Percentiles rank a stretch among this genome's conserved stretches.
phyloP scores from a whole-genome alignment of 2,797 vertebrate genomes.

The Uromys caudimaculatus region DNA sequence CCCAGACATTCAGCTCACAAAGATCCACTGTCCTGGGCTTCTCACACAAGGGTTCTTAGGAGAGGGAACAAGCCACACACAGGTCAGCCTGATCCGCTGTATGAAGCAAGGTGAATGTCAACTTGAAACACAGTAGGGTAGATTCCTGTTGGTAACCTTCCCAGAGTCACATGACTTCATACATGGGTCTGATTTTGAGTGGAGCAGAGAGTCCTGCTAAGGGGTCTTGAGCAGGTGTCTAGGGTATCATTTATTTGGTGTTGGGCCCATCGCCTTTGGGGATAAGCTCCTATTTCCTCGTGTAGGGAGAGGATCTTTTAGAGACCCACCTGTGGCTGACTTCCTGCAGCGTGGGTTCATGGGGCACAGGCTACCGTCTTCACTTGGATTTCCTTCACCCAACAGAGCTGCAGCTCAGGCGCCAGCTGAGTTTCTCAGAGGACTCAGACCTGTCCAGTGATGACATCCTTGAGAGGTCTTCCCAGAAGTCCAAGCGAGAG shows the following conservation, averaged over 20 bases:
- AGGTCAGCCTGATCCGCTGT: no score
- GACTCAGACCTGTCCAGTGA: conserved; percentile 99
- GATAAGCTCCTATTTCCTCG: not conserved
- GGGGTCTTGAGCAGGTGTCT: not conserved
- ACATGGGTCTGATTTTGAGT: not conserved
- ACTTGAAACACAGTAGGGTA: not conserved
- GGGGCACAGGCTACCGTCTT: not conserved
- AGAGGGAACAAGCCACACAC: not conserved
- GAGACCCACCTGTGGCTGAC: not conserved
- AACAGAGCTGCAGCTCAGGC: conserved; percentile 92
- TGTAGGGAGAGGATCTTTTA: no score
- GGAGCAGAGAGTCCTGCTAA: not conserved
- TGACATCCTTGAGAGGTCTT: conserved; percentile 94
- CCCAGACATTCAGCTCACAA: not conserved
- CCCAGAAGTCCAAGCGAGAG: conserved; percentile 96
- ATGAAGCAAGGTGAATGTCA: not conserved
- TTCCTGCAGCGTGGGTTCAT: no score
- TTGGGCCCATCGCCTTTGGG: not conserved
- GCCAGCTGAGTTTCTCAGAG: conserved; percentile 96
- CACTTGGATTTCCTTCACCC: not conserved
- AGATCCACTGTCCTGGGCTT: not conserved
- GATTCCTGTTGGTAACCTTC: not conserved
- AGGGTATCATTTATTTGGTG: not conserved
- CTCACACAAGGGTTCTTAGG: not conserved
- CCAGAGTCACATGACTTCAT: not conserved